Conservation (phyloP, 2,888 invertebrate species). For the Andricus curvator region DNA sequence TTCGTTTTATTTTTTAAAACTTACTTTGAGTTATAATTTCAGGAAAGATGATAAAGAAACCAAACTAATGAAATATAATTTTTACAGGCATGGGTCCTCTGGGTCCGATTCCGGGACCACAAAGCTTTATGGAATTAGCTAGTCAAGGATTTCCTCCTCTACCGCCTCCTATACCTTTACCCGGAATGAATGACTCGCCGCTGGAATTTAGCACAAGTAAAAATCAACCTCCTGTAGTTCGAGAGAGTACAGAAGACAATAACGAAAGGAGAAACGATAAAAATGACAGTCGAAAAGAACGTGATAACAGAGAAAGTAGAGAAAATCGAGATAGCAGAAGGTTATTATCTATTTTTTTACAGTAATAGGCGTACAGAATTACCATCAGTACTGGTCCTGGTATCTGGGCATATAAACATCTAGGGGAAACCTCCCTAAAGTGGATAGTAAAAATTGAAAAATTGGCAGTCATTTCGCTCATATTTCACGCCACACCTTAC, state of each 20-base stretch:
- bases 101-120: conserved; percentile 72
- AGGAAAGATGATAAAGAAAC: too few species aligned
- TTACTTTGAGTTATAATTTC: too few species aligned
- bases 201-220: conserved; percentile 83
- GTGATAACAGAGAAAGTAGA: conserved; percentile 75
- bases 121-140: conserved; percentile 76
- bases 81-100: conserved; percentile 73
- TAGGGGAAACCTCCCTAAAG: too few species aligned
- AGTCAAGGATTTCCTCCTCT: conserved; percentile 75
- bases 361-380: too few species aligned
- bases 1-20: too few species aligned
- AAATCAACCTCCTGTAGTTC: conserved; percentile 81
- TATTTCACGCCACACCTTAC: too few species aligned
- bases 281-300: conserved; percentile 75
- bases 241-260: conserved; percentile 71
- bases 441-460: too few species aligned
- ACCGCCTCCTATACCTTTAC: conserved; percentile 73
- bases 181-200: conserved; percentile 82
- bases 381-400: too few species aligned
- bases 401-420: too few species aligned
- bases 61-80: too few species aligned
- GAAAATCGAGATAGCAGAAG: conserved; percentile 77
- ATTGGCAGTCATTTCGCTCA: too few species aligned
- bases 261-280: conserved; percentile 72
- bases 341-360: conserved; percentile 49